phyloP scores from a whole-genome alignment of 2,888 invertebrate genomes.

The Cenopis cana region DNA sequence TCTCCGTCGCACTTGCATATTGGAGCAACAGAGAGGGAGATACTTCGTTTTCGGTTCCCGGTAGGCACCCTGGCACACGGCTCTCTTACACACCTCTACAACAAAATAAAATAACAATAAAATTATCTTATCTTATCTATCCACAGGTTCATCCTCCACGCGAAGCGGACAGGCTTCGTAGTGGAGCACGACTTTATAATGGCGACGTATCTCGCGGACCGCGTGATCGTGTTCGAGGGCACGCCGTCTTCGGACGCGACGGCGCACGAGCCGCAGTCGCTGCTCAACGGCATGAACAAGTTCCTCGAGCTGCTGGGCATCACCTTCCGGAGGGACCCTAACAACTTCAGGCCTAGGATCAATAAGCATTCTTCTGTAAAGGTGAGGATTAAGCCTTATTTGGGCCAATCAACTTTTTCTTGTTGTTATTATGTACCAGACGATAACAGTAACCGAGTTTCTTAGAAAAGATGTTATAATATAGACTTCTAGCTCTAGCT shows the following conservation, averaged over 20 bases:
- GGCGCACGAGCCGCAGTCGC: constrained; percentile 96
- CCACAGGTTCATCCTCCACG: constrained; percentile 96
- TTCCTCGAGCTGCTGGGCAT: constrained; percentile 98
- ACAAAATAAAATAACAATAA: too few relatives aligned
- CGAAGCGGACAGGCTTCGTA: constrained; percentile 99
- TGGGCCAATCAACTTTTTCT: too few relatives aligned
- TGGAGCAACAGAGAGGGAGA: too few relatives aligned
- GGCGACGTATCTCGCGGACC: constrained; percentile 99
- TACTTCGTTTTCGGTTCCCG: too few relatives aligned
- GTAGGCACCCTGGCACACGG: too few relatives aligned
- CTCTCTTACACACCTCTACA: too few relatives aligned
- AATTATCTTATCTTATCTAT: background rate
- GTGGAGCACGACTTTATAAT: constrained; percentile 99
- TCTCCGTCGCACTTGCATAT: too few relatives aligned
- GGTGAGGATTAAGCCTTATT: constrained; percentile 75
- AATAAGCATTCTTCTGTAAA: constrained; percentile 99
- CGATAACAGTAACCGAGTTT: too few relatives aligned
- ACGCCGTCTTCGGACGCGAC: constrained; percentile 94
- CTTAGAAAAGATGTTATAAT: too few relatives aligned
- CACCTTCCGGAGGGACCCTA: constrained; percentile 99
- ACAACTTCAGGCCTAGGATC: constrained; percentile 99
- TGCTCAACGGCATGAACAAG: constrained; percentile 99
- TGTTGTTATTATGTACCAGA: too few relatives aligned
- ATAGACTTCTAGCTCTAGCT: too few relatives aligned
- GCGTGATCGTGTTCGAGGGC: constrained; percentile 99